Conservation (phyloP, 2,797 vertebrate genomes). For the Tokudaia tokunoshimensis region DNA sequence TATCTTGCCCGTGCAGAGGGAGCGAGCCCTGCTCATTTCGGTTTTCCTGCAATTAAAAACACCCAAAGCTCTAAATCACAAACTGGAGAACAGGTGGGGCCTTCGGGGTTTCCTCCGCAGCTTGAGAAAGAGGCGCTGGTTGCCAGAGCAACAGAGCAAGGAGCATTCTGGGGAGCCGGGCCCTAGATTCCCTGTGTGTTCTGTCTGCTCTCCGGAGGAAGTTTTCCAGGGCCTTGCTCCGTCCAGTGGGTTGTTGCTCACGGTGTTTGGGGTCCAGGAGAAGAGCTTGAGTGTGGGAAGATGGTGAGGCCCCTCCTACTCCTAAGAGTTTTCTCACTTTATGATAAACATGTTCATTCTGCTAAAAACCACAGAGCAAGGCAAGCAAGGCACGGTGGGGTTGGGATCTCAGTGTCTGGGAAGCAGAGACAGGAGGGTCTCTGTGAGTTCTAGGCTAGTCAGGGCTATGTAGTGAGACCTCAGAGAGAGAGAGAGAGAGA, state of each 20-base stretch:
- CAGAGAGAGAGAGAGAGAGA: neutral
- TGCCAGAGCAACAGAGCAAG: slow-evolving; percentile 6
- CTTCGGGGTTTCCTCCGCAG: slow-evolving; percentile 64
- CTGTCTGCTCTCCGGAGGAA: neutral
- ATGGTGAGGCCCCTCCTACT: neutral
- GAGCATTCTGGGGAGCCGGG: neutral
- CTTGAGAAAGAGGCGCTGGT: slow-evolving; percentile 67
- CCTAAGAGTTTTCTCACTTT: neutral
- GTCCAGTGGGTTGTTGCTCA: neutral
- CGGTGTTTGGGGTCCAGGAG: neutral
- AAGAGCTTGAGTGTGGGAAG: neutral
- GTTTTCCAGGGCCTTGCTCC: neutral
- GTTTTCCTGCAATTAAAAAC: slow-evolving; percentile 72
- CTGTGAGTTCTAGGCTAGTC: neutral
- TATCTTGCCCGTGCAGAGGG: slow-evolving; percentile 76
- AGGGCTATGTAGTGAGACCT: neutral
- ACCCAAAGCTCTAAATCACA: slow-evolving; percentile 66
- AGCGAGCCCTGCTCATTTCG: slow-evolving; percentile 64
- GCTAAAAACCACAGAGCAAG: neutral
- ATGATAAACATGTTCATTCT: neutral
- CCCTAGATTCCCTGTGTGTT: neutral
- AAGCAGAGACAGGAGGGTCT: neutral
- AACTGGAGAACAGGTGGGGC: slow-evolving; percentile 74
- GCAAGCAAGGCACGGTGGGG: neutral
- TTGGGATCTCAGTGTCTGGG: neutral